A percentile compares a stretch with the other conserved stretches of the same genome.
phyloP scores from a whole-genome alignment of 2,113 vertebrate genomes.

The Hydrolagus affinis region DNA sequence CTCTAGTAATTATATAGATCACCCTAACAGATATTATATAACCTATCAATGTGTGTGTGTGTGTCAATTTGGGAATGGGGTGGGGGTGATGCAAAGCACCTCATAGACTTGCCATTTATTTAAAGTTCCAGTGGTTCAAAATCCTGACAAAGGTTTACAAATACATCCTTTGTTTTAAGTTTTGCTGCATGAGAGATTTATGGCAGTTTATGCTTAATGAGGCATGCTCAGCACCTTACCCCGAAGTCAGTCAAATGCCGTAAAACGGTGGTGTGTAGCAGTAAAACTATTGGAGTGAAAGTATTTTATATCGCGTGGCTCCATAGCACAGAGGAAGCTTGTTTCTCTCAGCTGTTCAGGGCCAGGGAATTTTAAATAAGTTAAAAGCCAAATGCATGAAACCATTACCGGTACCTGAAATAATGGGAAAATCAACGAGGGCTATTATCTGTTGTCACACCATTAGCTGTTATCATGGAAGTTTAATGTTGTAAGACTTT shows the following conservation, averaged over 20 bases:
- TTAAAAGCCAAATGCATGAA: neutral
- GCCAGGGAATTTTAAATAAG: neutral
- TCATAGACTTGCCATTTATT: conserved; percentile 35
- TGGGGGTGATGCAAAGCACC: conserved; percentile 16
- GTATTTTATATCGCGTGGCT: conserved; percentile 60
- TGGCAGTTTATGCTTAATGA: conserved; percentile 64
- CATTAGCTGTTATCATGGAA: neutral
- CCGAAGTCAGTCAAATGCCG: conserved; percentile 65
- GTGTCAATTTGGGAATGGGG: too few species aligned
- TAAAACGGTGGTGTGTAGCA: conserved; percentile 58
- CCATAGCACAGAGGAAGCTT: conserved; percentile 47
- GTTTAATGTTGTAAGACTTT: neutral
- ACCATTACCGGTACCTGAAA: neutral
- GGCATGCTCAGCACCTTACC: conserved; percentile 59
- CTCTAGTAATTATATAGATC: conserved; percentile 32
- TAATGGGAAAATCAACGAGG: neutral
- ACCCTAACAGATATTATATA: conserved; percentile 26
- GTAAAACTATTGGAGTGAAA: conserved; percentile 66
- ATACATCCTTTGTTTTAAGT: conserved; percentile 50
- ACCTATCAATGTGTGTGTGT: neutral
- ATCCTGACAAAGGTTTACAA: conserved; percentile 48
- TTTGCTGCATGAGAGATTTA: conserved; percentile 62
- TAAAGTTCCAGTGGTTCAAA: conserved; percentile 41
- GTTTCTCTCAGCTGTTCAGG: neutral
- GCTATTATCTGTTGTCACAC: neutral